These are phyloP conservation scores for Podarcis raffonei DNA, from an alignment of 2,113 vertebrate genomes.

Conservation along the genomic window DNA sequence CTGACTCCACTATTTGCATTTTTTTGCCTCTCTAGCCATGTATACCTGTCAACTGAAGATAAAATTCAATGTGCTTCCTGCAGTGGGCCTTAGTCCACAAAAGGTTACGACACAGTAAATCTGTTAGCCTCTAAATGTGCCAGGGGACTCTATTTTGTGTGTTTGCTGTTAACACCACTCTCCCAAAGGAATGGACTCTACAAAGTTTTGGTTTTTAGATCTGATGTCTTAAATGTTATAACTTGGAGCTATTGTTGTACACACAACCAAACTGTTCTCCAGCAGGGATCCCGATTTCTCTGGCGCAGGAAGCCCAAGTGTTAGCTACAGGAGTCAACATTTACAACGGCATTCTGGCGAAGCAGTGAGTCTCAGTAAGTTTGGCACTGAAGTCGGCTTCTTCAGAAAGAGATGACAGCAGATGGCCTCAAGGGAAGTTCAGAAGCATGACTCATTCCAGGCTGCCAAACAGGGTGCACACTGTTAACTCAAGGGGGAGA, in stretches of 20 bases:
- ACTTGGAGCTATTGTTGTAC: rapidly evolving
- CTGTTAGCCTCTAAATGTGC: not conserved
- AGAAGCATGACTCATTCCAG: slow-evolving; percentile 3
- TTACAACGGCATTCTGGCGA: not conserved
- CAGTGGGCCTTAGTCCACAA: not conserved
- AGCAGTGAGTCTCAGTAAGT: slow-evolving; percentile 25
- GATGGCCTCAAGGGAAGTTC: slow-evolving; percentile 34
- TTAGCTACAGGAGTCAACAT: slow-evolving; percentile 33
- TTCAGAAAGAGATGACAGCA: slow-evolving; percentile 42
- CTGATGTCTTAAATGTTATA: not conserved
- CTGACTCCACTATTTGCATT: not conserved
- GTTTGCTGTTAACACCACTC: not conserved
- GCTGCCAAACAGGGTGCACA: not conserved
- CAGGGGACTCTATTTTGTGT: not conserved
- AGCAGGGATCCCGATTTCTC: not conserved
- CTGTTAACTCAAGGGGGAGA: not conserved
- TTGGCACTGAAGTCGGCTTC: slow-evolving; percentile 25
- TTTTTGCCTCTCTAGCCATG: not conserved
- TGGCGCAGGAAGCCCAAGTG: not conserved
- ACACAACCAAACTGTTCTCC: not conserved
- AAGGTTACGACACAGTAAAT: not conserved
- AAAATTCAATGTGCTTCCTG: not conserved
- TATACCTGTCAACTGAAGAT: not conserved
- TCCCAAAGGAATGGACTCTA: not conserved
- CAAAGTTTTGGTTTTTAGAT: not conserved